These are phyloP conservation scores for Drosophila truncata DNA, from an alignment of 1,140 invertebrate species.

Conservation along the genomic window DNA sequence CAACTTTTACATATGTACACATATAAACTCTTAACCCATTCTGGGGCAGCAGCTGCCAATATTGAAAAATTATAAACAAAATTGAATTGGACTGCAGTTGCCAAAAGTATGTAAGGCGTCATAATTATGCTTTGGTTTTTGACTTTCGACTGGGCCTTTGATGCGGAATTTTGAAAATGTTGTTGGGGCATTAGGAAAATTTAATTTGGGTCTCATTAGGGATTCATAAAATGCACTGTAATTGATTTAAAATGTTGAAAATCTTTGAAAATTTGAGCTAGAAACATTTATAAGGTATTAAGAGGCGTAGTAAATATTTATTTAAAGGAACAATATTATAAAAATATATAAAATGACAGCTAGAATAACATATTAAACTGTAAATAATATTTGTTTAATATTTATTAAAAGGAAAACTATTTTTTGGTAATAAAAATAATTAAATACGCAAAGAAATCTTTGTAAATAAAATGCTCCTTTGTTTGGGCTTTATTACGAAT, in stretches of 20 bases:
- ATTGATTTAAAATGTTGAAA: not conserved
- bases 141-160: constrained; percentile 32
- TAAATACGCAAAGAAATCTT: not conserved
- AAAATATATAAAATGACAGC: not conserved
- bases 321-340: no score
- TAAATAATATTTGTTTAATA: accelerated
- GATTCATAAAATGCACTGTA: not conserved
- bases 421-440: not conserved
- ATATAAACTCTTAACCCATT: constrained; percentile 8
- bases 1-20: not conserved
- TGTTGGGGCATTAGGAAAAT: not conserved
- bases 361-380: not conserved
- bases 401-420: not conserved
- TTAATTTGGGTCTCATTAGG: constrained; percentile 6
- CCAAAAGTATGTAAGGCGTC: constrained; percentile 53
- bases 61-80: constrained; percentile 79
- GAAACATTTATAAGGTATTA: not conserved
- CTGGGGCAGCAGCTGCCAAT: constrained; percentile 58
- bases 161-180: constrained; percentile 16
- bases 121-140: constrained; percentile 56
- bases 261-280: not conserved
- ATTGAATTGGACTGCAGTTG: constrained; percentile 63
- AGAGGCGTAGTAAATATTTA: no score
- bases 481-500: not conserved
- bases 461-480: not conserved